phyloP scores from a whole-genome alignment of 2,888 invertebrate genomes.

The Panzeria rudis region DNA sequence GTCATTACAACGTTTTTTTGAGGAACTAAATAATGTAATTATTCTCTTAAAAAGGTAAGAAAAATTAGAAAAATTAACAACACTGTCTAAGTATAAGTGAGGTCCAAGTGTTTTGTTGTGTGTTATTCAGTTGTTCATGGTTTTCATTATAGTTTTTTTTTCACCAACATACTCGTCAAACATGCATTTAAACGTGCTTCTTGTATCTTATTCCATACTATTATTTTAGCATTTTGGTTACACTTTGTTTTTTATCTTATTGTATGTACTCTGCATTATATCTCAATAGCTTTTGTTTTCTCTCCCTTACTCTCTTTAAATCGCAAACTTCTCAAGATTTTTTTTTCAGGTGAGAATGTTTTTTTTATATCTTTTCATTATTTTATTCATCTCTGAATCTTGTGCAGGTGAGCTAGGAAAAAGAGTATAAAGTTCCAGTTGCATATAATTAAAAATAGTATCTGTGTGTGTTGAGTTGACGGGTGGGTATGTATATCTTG shows the following conservation, averaged over 20 bases:
- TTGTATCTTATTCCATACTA: constrained; percentile 19
- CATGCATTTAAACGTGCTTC: constrained; percentile 2
- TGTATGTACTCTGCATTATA: background rate
- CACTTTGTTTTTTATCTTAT: constrained; percentile 13
- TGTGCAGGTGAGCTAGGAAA: background rate
- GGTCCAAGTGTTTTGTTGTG: constrained; percentile 43
- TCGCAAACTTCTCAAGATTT: background rate
- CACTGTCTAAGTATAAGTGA: constrained; percentile 7
- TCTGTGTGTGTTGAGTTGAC: background rate
- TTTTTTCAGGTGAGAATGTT: constrained; percentile 61
- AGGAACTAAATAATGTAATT: no score
- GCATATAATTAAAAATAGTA: constrained; percentile 23
- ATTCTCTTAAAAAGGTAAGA: no score
- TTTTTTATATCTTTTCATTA: background rate
- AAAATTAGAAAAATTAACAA: no score
- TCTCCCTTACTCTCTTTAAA: background rate
- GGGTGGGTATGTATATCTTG: background rate
- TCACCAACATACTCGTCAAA: no score
- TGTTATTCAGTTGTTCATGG: constrained; percentile 54
- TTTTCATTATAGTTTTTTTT: constrained; percentile 52
- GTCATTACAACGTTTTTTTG: no score
- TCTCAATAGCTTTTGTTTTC: background rate
- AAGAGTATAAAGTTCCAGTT: constrained; percentile 22
- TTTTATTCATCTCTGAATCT: constrained; percentile 19
- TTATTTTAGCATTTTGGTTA: constrained; percentile 33